Evolutionary conservation across 2,113 vertebrate genomes (phyloP).

Genomic region (Ptilorrhoa leucosticta): DNA sequence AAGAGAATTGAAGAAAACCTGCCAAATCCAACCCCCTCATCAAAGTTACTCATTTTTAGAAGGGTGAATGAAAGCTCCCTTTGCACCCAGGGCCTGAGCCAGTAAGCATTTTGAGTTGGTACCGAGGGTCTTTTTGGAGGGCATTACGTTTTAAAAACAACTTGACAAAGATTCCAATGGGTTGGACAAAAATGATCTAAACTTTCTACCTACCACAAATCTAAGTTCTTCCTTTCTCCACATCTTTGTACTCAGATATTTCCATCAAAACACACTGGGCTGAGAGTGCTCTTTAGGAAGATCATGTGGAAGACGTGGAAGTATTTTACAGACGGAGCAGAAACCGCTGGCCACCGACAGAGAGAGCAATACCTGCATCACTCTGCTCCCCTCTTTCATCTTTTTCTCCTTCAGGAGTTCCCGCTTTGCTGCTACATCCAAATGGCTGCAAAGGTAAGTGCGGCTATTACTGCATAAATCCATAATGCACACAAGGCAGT

Average conservation of each 20-base stretch:
- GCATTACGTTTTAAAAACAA: background rate
- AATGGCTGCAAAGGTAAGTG: conserved; percentile 6
- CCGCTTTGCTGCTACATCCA: background rate
- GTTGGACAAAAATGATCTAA: background rate
- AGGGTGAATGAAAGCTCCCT: background rate
- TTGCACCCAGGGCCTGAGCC: background rate
- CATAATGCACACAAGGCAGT: background rate
- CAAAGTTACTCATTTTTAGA: background rate
- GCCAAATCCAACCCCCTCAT: background rate
- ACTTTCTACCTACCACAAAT: background rate
- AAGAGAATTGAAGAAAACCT: background rate
- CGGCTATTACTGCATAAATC: conserved; percentile 13
- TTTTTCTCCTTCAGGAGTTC: background rate
- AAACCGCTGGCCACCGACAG: background rate
- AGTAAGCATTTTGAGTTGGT: background rate
- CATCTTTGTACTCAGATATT: background rate
- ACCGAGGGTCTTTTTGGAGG: background rate
- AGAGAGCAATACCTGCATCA: background rate
- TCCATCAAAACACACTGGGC: background rate
- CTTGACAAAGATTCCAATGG: background rate
- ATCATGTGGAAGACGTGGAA: background rate
- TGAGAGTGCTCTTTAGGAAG: background rate
- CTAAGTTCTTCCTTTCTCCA: background rate
- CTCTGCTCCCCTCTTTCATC: background rate
- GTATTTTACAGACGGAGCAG: background rate